Conservation (phyloP, 2,797 vertebrate genomes). For the Dromococcyx pavoninus region DNA sequence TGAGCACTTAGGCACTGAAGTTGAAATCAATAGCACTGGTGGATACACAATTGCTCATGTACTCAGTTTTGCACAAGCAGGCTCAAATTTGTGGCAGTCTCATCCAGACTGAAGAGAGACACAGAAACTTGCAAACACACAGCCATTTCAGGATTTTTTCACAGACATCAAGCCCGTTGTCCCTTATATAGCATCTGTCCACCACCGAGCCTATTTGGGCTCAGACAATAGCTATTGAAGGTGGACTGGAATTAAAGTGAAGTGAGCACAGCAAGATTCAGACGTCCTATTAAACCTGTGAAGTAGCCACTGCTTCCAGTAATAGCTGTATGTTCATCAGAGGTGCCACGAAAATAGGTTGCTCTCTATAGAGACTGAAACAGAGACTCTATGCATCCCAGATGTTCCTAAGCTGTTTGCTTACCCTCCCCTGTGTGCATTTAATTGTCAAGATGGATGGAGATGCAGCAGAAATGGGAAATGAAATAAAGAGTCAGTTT, state of each 20-base stretch:
- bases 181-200: neutral
- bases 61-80: neutral
- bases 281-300: neutral
- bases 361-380: neutral
- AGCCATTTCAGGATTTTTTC: neutral
- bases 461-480: slow-evolving; percentile 16
- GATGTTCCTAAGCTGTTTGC: slow-evolving; percentile 34
- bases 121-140: neutral
- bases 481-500: slow-evolving; percentile 22
- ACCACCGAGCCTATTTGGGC: neutral
- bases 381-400: neutral
- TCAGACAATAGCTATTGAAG: neutral
- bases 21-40: slow-evolving; percentile 41
- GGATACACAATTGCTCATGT: slow-evolving; percentile 34
- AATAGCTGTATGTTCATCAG: neutral
- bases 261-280: neutral
- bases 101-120: neutral
- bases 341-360: neutral
- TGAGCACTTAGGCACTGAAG: slow-evolving; percentile 53
- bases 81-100: neutral
- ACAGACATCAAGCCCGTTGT: neutral
- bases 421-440: slow-evolving; percentile 13
- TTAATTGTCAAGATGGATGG: slow-evolving; percentile 38
- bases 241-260: neutral
- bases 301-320: neutral